Evolutionary conservation across 2,888 invertebrate genomes (phyloP).

Genomic region (Zootermopsis nevadensis): DNA sequence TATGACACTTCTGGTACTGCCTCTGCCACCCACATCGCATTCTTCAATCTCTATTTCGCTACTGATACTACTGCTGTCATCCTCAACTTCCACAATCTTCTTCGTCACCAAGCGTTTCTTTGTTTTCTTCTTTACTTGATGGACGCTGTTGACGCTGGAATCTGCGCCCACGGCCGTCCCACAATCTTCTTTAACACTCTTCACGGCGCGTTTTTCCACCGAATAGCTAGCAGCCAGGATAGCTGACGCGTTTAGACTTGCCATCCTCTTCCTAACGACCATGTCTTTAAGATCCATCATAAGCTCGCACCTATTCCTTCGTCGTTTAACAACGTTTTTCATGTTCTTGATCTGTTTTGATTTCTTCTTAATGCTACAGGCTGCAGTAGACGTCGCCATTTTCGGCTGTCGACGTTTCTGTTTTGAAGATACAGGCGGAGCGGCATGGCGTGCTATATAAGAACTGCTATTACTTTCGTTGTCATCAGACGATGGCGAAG

Average conservation of each 20-base stretch:
- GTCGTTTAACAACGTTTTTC: conserved; percentile 63
- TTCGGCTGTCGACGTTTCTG: conserved; percentile 43
- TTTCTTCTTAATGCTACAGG: conserved; percentile 44
- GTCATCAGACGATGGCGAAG: conserved; percentile 47
- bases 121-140: conserved; percentile 47
- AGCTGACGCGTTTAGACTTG: conserved; percentile 89
- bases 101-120: conserved; percentile 46
- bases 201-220: conserved; percentile 68
- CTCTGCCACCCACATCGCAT: conserved; percentile 54
- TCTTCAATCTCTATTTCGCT: conserved; percentile 61
- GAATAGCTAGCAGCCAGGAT: conserved; percentile 89
- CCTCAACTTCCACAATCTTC: conserved; percentile 66
- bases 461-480: conserved; percentile 20
- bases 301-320: conserved; percentile 70
- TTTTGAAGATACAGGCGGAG: conserved; percentile 34
- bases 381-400: neutral
- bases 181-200: conserved; percentile 16
- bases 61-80: conserved; percentile 58
- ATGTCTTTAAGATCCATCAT: conserved; percentile 87
- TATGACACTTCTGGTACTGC: conserved; percentile 61
- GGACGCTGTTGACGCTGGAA: neutral
- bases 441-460: neutral
- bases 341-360: conserved; percentile 61
- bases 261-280: conserved; percentile 91
- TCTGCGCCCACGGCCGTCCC: neutral